Percentiles rank a stretch among this genome's conserved stretches.
Conservation (phyloP, 1,140 invertebrate species). For the Drosophila albomicans region DNA sequence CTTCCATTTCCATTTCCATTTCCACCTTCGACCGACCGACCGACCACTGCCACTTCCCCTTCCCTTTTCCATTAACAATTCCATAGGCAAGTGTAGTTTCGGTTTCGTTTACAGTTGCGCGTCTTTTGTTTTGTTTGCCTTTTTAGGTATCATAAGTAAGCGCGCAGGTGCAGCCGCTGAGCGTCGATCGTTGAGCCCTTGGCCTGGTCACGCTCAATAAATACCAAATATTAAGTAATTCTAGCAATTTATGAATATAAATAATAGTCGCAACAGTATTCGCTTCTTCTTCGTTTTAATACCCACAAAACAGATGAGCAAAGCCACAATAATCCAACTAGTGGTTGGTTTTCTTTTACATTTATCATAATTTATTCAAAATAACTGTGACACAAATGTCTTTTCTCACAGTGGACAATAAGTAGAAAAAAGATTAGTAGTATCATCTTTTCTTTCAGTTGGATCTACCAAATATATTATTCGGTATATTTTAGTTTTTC, state of each 20-base stretch:
- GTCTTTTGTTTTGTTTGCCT: conserved; percentile 1
- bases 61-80: background rate
- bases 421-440: no score
- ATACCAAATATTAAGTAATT: conserved; percentile 71
- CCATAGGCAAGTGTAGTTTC: no score
- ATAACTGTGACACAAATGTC: no score
- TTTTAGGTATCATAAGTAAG: no score
- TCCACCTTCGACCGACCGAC: no score
- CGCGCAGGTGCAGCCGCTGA: conserved; percentile 53
- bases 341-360: background rate
- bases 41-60: background rate
- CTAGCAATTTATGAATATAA: conserved; percentile 46
- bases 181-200: conserved; percentile 13
- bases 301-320: background rate
- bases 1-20: no score
- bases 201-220: conserved; percentile 69
- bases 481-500: no score
- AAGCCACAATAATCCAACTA: background rate
- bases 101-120: conserved; percentile 5
- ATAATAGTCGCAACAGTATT: conserved; percentile 17
- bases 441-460: no score
- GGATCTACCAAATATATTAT: no score
- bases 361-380: no score
- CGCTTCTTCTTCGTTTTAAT: background rate
- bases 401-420: no score